Base-by-base conservation (phyloP, 2,888 invertebrate genomes). In the Philhelius pedissequus region DNA sequence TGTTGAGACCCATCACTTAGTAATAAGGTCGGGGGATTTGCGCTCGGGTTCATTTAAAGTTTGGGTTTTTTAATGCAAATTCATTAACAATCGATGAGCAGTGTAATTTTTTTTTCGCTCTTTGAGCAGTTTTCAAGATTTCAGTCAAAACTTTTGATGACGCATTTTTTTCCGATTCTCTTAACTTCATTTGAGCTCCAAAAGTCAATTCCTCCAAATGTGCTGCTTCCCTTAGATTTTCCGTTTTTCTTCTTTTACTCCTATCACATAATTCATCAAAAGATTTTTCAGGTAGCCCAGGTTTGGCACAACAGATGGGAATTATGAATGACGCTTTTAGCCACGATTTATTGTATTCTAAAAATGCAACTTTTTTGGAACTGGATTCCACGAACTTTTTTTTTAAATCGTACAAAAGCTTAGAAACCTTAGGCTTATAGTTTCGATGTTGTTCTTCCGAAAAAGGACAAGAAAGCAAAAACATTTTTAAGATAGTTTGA, bases 361-460 rank as follows among this genome's bases (percentile, higher is more conserved):
- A 25, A 13, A 40, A 40, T 60, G 40, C 15, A 60, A 15, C 27
- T 56, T 43, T 60, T 40, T 11, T 45, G 30, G 11, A 4, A 4
- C 45, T 45, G 45, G 20, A 64, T 64, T 64, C 62, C 45, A 64
- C 45, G 32, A 30, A 64, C 8, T 62, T 62, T 62, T 62, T 27
- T 11, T 45, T 62, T 0, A 62, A 62, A 62, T 45, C 20, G 32
- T 48, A 64, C 4, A 32, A 32, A 9, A 32, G 32, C 4, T 32
- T 9, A 32, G 32, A 32, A 32, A 32, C 32, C 11, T 9, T 25
- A 2, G 11, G 38, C n/a, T 38, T 38, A 38, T 38, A 38, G n/a
- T 38, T 38, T 38, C n/a, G 1, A 38, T n/a, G 38, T 38, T 38
- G 13, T 5, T 38, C 38, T n/a, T 38, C n/a, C n/a, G 38, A n/a